Base-by-base conservation (phyloP, 2,888 invertebrate species). In the Cataglyphis livida region DNA sequence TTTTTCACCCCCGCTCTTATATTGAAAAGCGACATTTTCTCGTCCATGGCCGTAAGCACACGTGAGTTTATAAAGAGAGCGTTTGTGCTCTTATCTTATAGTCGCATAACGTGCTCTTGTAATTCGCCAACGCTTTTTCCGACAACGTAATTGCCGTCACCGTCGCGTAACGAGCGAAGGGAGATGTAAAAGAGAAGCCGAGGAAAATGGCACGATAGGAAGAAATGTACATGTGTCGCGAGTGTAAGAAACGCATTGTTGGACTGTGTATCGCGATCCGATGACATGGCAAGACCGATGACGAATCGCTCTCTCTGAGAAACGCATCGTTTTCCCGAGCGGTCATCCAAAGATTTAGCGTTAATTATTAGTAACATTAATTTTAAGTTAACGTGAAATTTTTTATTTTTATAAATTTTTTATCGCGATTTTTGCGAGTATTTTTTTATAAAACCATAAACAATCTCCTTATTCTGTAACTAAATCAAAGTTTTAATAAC, bases 241-340 rank as follows among this genome's bases (percentile, higher is more conserved):
- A 75, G 18, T 32, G 84, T 89, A 93, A 93, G 91, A 93, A 93
- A 89, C 85, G 89, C 93, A 93, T 93, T 92, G 91, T 92, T 90
- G 84, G 73, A 81, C 84, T 89, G 88, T 92, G 93, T 93, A 7
- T 91, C 88, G 90, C 91, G 87, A 91, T 90, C 87, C 83, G 66
- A 66, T 64, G 71, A 54, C 71, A 59, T 18, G 65, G 61, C 73
- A 78, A 48, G 32, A 75, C 79, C 70, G 82, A 88, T 85, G 88
- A 89, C 88, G 86, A 89, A 86, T 89, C 82, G 86, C 48, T 83
- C 71, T 44, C 71, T 35, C 54, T 44, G 32, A 64, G 25, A 54
- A 54, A 44, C 15, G 81, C 38, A 48, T 6, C 3, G n/a, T 32
- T 15, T 18, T 73, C 35, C 57, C 41, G 38, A 38, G 12, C 18